These are phyloP conservation scores for Tympanuchus pallidicinctus DNA, from an alignment of 2,113 vertebrate genomes.

Conservation along the genomic window DNA sequence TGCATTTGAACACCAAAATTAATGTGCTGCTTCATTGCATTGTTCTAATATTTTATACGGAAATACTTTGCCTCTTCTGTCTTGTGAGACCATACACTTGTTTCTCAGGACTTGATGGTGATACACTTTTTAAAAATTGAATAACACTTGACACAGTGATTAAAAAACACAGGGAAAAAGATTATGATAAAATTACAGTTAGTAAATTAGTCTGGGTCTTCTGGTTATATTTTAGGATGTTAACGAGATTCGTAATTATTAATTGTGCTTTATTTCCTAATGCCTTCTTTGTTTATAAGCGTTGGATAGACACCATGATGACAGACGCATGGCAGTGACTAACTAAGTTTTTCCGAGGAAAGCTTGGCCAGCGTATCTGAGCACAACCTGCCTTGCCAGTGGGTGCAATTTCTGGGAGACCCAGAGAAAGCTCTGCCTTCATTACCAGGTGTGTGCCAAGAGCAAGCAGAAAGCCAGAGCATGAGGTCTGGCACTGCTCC, in stretches of 20 bases:
- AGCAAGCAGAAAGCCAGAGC: neutral
- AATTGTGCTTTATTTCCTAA: neutral
- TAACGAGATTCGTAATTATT: neutral
- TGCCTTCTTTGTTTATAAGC: fast-evolving
- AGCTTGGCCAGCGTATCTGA: neutral
- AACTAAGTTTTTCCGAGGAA: fast-evolving
- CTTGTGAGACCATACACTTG: neutral
- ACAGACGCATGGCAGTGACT: neutral
- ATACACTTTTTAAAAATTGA: neutral
- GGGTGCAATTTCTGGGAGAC: neutral
- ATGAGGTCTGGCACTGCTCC: neutral
- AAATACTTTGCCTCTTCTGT: neutral
- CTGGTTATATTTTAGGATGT: neutral
- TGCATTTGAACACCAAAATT: neutral
- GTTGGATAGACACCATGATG: fast-evolving
- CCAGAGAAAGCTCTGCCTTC: neutral
- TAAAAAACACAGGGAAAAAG: neutral
- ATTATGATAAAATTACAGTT: neutral
- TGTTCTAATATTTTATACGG: neutral
- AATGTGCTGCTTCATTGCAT: neutral
- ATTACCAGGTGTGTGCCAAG: neutral
- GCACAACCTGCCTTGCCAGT: neutral
- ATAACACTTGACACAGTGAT: neutral
- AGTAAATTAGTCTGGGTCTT: neutral
- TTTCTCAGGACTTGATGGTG: neutral